Base-by-base conservation (phyloP, 2,888 invertebrate species). In the Pherbina coryleti region DNA sequence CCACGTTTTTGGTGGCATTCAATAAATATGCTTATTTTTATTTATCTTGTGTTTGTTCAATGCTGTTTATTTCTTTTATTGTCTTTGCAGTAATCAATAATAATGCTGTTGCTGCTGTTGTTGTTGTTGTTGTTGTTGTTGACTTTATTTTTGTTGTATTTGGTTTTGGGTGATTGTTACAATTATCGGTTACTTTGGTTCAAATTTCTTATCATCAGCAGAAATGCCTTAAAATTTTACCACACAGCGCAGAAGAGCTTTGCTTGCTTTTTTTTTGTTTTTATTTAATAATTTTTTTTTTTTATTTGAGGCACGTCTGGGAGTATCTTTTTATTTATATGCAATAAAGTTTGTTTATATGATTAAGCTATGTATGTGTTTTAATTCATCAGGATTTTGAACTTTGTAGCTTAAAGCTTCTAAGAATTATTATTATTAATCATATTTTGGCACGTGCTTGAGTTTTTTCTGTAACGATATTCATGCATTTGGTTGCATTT, bases 121-220 rank as follows among this genome's bases (percentile, higher is more conserved):
- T 55, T 34, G 14, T 22, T 25, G 19, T 1, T 57, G 5, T 71
- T 34, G 34, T 71, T 31, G 28, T 55, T 14, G 17, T 51, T 51
- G n/a, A 5, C 9, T 70, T 51, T 31, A 11, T 28, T 31, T 64
- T 9, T 14, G 9, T n/a, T 31, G 64, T 31, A 31, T 64, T 31
- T 64, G 14, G 34, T 37, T 55, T 66, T 34, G 74, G 74, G 57
- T 79, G 44, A 70, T 79, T 79, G 72, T 69, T 55, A 77, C 75
- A 77, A 67, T 78, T 76, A 78, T 76, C 76, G 64, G 53, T 74
- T 73, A 70, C 73, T 70, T 64, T 75, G 55, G 72, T 72, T 72
- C 37, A 72, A 72, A 57, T 72, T 72, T 72, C 57, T 71, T 31
- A 34, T 57, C 60, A 72, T 72, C 72, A 72, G 60, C 60, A 51